A percentile compares a stretch with the other conserved stretches of the same genome.
phyloP scores from a whole-genome alignment of 1,140 invertebrate genomes.

The Goniozus legneri region DNA sequence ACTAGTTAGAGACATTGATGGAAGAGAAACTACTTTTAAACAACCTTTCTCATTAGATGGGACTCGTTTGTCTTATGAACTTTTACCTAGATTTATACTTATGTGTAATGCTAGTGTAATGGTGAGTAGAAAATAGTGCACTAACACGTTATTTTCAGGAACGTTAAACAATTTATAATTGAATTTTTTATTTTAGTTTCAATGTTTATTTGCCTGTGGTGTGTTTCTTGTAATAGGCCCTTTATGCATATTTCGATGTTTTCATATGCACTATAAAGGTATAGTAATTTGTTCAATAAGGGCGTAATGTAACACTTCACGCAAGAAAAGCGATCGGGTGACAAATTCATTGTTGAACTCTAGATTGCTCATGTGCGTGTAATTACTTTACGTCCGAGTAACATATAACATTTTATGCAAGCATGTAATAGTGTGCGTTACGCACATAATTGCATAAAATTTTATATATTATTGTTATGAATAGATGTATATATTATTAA shows the following conservation, averaged over 20 bases:
- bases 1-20: constrained; percentile 60
- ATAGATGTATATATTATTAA: too few species aligned
- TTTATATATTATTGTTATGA: too few species aligned
- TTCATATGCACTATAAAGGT: constrained; percentile 59
- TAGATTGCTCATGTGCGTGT: too few species aligned
- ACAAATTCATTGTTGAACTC: too few species aligned
- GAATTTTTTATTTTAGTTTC: constrained; percentile 60
- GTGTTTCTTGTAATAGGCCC: constrained; percentile 64
- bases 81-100: constrained; percentile 67
- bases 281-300: too few species aligned
- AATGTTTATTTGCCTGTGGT: constrained; percentile 63
- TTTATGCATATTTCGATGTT: constrained; percentile 58
- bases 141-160: background rate
- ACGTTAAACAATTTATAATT: background rate
- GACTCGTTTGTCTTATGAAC: constrained; percentile 61
- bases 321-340: too few species aligned
- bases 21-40: constrained; percentile 57
- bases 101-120: constrained; percentile 71
- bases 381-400: too few species aligned
- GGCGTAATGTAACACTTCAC: too few species aligned
- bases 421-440: too few species aligned
- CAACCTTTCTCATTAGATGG: constrained; percentile 79
- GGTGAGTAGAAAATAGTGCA: too few species aligned
- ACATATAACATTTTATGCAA: too few species aligned
- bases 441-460: too few species aligned